A percentile compares a stretch with the other conserved stretches of the same genome.
Evolutionary conservation across 2,797 vertebrate genomes (phyloP).

Genomic region (Myotis vivesi): DNA sequence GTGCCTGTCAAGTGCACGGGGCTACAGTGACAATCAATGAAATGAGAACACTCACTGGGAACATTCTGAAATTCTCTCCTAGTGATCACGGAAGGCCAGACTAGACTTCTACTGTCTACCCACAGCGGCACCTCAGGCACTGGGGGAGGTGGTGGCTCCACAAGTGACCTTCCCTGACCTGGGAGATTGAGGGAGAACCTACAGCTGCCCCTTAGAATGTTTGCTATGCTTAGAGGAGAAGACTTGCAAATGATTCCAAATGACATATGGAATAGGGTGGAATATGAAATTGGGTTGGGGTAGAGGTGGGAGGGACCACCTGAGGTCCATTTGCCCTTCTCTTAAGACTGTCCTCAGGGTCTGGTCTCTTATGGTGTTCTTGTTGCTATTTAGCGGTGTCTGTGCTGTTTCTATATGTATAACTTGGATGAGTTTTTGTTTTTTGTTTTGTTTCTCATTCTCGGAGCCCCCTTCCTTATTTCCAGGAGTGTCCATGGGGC

Average conservation of each 20-base stretch:
- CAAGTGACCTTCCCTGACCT: background rate
- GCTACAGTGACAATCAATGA: background rate
- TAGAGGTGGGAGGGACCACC: fast-evolving
- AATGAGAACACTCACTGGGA: background rate
- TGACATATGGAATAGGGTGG: background rate
- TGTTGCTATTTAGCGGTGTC: background rate
- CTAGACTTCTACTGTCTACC: fast-evolving
- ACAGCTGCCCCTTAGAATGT: background rate
- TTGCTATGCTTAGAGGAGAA: background rate
- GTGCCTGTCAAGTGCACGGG: background rate
- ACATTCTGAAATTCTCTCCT: background rate
- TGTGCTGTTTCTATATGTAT: background rate
- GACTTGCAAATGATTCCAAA: background rate
- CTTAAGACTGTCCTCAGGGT: background rate
- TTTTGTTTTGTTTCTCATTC: background rate
- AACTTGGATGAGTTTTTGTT: background rate
- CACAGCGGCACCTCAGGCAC: fast-evolving
- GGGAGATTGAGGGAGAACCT: background rate
- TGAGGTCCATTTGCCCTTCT: background rate
- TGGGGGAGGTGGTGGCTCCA: background rate
- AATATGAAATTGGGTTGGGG: background rate
- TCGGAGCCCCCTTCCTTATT: background rate
- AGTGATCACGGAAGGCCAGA: background rate
- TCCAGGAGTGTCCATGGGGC: fast-evolving
- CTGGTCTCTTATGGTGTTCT: background rate